Evolutionary conservation across 2,797 vertebrate species (phyloP).

Genomic region (Botia almorhae): DNA sequence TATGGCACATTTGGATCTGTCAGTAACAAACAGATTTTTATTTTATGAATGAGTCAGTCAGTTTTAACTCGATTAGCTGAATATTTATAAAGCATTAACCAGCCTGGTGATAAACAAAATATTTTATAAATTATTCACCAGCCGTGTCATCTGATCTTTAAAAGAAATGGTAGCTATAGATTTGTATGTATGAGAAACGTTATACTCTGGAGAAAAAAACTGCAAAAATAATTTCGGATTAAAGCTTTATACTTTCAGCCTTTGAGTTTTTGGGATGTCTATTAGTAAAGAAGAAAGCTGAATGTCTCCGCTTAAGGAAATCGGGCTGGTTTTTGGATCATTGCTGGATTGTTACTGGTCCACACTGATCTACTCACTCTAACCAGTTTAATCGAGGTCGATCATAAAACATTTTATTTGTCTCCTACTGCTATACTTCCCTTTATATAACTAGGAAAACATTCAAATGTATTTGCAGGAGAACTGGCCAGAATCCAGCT

Average conservation of each 20-base stretch:
- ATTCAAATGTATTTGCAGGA: neutral
- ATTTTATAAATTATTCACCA: slow-evolving; percentile 6
- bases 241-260: neutral
- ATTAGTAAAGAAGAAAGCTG: neutral
- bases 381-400: too few relatives aligned
- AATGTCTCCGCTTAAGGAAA: neutral
- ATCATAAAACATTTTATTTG: too few relatives aligned
- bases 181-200: neutral
- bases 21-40: neutral
- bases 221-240: neutral
- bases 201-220: too few relatives aligned
- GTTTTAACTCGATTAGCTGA: neutral
- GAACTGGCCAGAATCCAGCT: neutral
- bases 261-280: too few relatives aligned
- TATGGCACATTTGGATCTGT: neutral
- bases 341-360: neutral
- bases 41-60: too few relatives aligned
- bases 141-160: neutral
- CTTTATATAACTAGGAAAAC: neutral
- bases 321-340: neutral
- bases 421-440: too few relatives aligned
- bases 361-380: neutral
- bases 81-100: slow-evolving; percentile 38
- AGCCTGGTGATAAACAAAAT: neutral
- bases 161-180: neutral